Evolutionary conservation across 2,797 vertebrate species (phyloP).

Genomic region (Myiotriccus ornatus): DNA sequence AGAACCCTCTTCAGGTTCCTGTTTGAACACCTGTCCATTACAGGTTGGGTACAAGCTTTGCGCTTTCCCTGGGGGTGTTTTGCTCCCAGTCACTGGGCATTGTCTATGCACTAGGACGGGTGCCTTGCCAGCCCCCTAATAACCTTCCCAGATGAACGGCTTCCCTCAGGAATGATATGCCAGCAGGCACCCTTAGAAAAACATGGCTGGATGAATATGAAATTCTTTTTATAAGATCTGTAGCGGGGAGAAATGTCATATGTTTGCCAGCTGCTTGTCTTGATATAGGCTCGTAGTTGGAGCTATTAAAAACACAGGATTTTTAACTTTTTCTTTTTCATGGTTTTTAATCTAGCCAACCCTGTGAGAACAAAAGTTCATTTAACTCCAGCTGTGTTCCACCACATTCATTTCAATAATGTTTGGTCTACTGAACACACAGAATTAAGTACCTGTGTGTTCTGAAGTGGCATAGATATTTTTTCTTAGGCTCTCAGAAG

Average conservation of each 20-base stretch:
- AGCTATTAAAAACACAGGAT: background rate
- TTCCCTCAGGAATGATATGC: background rate
- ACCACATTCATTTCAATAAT: constrained; percentile 56
- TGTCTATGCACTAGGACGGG: background rate
- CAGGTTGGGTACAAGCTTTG: background rate
- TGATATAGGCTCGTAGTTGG: background rate
- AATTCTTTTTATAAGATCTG: constrained; percentile 34
- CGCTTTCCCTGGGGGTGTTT: background rate
- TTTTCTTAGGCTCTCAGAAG: background rate
- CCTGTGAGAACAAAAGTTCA: constrained; percentile 52
- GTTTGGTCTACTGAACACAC: constrained; percentile 43
- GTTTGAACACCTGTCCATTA: background rate
- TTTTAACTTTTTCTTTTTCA: background rate
- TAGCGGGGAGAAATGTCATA: background rate
- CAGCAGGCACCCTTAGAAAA: constrained; percentile 28
- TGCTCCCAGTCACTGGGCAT: background rate
- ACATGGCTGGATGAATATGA: background rate
- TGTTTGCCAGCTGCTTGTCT: constrained; percentile 44
- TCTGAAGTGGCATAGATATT: constrained; percentile 41
- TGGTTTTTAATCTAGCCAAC: constrained; percentile 51
- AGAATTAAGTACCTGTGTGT: constrained; percentile 58
- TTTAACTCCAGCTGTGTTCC: constrained; percentile 59
- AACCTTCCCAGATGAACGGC: background rate
- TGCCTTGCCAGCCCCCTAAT: background rate
- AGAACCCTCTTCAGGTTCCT: background rate